A percentile compares a stretch with the other conserved stretches of the same genome.
These are phyloP conservation scores for Syndactyla subalaris DNA, from an alignment of 2,797 vertebrate genomes.

Conservation along the genomic window DNA sequence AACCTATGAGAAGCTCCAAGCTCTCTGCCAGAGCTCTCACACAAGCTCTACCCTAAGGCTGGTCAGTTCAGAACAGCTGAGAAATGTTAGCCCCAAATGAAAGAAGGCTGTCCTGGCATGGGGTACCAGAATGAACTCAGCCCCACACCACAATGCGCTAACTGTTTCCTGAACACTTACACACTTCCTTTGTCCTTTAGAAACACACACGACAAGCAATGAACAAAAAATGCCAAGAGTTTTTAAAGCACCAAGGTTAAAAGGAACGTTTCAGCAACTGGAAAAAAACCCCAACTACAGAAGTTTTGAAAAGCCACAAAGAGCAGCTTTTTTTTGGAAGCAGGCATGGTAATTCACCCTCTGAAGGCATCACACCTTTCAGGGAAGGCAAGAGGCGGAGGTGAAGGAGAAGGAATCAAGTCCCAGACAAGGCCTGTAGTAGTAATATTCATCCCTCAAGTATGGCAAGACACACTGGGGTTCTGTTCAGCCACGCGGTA, in stretches of 20 bases:
- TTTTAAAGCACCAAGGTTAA: slow-evolving; percentile 42
- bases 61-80: neutral
- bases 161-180: slow-evolving; percentile 74
- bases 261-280: slow-evolving; percentile 6
- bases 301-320: slow-evolving; percentile 47
- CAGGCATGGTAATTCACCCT: slow-evolving; percentile 11
- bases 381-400: slow-evolving; percentile 34
- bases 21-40: neutral
- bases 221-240: slow-evolving; percentile 38
- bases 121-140: slow-evolving; percentile 40
- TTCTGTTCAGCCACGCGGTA: slow-evolving; percentile 70
- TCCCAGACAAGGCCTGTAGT: slow-evolving; percentile 25
- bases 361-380: slow-evolving; percentile 55
- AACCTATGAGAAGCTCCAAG: neutral
- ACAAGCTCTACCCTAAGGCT: neutral
- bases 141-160: slow-evolving; percentile 14
- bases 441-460: slow-evolving; percentile 3
- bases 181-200: slow-evolving; percentile 75
- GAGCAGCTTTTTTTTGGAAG: neutral
- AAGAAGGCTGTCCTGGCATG: slow-evolving; percentile 8
- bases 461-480: neutral
- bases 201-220: slow-evolving; percentile 61
- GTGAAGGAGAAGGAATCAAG: slow-evolving; percentile 58
- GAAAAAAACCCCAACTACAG: neutral
- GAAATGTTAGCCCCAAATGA: neutral